Percentiles rank a stretch among this genome's conserved stretches.
These are phyloP conservation scores for Tapera naevia DNA, from an alignment of 2,797 vertebrate species.

Conservation along the genomic window DNA sequence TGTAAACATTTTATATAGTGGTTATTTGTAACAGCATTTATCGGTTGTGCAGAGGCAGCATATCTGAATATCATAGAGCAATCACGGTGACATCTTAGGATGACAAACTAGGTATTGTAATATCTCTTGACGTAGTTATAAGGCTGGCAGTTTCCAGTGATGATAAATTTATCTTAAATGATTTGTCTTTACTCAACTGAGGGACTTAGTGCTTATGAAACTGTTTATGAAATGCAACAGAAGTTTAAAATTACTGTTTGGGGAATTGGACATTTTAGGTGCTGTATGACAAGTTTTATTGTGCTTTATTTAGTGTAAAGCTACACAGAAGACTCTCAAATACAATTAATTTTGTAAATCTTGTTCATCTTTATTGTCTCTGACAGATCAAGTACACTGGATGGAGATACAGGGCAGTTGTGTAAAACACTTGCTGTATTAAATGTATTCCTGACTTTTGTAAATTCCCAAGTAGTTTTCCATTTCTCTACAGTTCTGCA, in stretches of 20 bases:
- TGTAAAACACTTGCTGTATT: slow-evolving; percentile 8
- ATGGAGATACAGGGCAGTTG: background rate
- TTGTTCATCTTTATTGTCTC: background rate
- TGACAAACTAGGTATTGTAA: background rate
- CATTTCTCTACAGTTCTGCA: slow-evolving; percentile 16
- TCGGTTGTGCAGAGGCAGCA: slow-evolving; percentile 43
- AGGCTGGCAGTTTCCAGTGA: slow-evolving; percentile 6
- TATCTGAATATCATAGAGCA: background rate
- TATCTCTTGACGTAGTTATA: background rate
- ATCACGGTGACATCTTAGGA: background rate
- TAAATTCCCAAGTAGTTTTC: background rate
- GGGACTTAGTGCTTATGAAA: background rate
- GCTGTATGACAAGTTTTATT: background rate
- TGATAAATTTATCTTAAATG: background rate
- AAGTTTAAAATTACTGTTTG: slow-evolving; percentile 23
- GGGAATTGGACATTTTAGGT: background rate
- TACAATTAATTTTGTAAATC: slow-evolving; percentile 2
- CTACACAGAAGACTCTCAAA: slow-evolving; percentile 25
- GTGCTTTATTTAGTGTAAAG: slow-evolving; percentile 30
- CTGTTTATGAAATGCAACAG: background rate
- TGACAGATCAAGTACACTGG: background rate
- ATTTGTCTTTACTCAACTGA: slow-evolving; percentile 14
- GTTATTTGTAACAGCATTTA: slow-evolving; percentile 53
- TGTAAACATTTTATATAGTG: slow-evolving; percentile 66
- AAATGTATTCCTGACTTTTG: slow-evolving; percentile 2